These are phyloP conservation scores for Heterochromis multidens DNA, from an alignment of 2,113 vertebrate genomes.

Conservation along the genomic window DNA sequence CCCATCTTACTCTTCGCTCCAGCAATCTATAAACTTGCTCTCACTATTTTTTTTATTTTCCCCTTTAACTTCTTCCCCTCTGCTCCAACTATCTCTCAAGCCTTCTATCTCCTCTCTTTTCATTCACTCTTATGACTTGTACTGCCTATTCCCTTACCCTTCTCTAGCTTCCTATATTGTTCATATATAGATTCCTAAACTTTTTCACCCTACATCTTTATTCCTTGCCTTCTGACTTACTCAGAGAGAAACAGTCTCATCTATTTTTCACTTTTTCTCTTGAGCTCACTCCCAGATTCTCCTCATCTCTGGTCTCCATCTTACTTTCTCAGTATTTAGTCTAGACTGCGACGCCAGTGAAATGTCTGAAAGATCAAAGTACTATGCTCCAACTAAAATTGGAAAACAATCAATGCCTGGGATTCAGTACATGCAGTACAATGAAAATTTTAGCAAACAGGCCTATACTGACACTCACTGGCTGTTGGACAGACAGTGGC, in stretches of 20 bases:
- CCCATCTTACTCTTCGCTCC: conserved; percentile 28
- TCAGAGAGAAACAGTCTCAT: conserved; percentile 24
- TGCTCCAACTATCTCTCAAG: neutral
- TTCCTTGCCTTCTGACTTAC: conserved; percentile 20
- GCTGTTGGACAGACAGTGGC: neutral
- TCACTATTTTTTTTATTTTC: conserved; percentile 1
- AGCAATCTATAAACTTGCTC: conserved; percentile 51
- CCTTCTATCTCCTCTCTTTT: conserved; percentile 10
- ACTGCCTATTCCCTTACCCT: neutral
- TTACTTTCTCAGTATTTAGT: neutral
- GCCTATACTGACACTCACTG: neutral
- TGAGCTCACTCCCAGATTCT: neutral
- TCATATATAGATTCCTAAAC: conserved; percentile 30
- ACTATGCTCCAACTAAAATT: neutral
- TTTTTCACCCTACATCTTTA: conserved; percentile 26
- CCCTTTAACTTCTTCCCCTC: conserved; percentile 9
- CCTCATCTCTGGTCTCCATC: neutral
- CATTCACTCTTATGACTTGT: conserved; percentile 5
- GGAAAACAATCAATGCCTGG: neutral
- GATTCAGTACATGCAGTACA: neutral
- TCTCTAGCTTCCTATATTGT: conserved; percentile 6
- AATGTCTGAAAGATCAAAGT: conserved; percentile 4
- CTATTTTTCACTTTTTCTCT: conserved; percentile 13
- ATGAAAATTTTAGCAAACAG: neutral
- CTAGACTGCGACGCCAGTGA: neutral